A percentile compares a stretch with the other conserved stretches of the same genome.
phyloP scores from a whole-genome alignment of 2,113 vertebrate species.

The Oncorhynchus masou region DNA sequence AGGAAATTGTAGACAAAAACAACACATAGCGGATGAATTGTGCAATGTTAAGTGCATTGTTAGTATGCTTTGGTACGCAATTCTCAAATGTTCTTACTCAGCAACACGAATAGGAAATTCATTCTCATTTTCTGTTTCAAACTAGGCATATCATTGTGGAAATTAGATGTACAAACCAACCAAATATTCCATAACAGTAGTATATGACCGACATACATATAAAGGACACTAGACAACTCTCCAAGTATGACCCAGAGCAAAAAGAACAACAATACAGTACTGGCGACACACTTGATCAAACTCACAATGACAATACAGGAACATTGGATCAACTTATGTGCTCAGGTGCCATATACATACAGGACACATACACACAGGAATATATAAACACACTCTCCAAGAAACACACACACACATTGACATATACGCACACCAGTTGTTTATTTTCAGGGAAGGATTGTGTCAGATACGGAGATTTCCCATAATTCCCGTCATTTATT shows the following conservation, averaged over 20 bases:
- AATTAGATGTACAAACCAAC: not conserved
- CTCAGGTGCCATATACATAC: slow-evolving; percentile 33
- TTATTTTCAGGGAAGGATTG: slow-evolving; percentile 54
- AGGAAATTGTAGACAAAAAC: slow-evolving; percentile 53
- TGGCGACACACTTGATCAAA: slow-evolving; percentile 43
- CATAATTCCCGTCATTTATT: slow-evolving; percentile 60
- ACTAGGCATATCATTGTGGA: not conserved
- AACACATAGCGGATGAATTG: slow-evolving; percentile 47
- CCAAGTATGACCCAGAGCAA: not conserved
- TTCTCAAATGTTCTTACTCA: slow-evolving; percentile 47
- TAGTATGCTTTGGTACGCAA: slow-evolving; percentile 25
- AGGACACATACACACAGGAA: slow-evolving; percentile 40
- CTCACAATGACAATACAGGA: slow-evolving; percentile 34
- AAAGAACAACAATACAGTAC: slow-evolving; percentile 25
- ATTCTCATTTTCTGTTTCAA: not conserved
- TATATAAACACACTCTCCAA: slow-evolving; percentile 33
- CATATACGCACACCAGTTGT: slow-evolving; percentile 51
- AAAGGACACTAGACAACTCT: not conserved
- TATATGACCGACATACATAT: not conserved
- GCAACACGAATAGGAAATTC: slow-evolving; percentile 50
- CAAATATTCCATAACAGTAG: slow-evolving; percentile 7
- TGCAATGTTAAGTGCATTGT: slow-evolving; percentile 37
- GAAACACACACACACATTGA: slow-evolving; percentile 25
- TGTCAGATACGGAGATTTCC: slow-evolving; percentile 82
- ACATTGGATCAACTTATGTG: slow-evolving; percentile 35